Evolutionary conservation across 2,888 invertebrate species (phyloP).

Genomic region (Agonopterix heracliana): DNA sequence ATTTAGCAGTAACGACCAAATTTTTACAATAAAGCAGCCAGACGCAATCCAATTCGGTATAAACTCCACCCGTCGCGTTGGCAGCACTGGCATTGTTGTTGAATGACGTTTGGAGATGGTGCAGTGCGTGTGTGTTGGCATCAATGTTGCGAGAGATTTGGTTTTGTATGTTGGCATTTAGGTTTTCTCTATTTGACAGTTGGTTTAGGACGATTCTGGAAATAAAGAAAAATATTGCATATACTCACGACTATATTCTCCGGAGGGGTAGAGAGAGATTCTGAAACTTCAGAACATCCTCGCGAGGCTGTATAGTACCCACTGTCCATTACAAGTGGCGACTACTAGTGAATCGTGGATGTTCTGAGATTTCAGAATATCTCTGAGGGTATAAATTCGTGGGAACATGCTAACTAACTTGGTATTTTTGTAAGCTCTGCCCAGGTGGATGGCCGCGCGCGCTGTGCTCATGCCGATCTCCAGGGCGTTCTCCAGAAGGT

Average conservation of each 20-base stretch:
- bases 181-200: slow-evolving; percentile 39
- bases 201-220: slow-evolving; percentile 51
- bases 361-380: too few relatives aligned
- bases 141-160: slow-evolving; percentile 55
- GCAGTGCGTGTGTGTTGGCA: slow-evolving; percentile 52
- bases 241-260: too few relatives aligned
- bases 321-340: too few relatives aligned
- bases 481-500: slow-evolving; percentile 61
- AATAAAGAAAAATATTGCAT: slow-evolving; percentile 9
- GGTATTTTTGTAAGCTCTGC: slow-evolving; percentile 72
- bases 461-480: slow-evolving; percentile 74
- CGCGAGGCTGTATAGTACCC: too few relatives aligned
- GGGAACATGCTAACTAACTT: too few relatives aligned
- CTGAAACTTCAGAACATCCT: too few relatives aligned
- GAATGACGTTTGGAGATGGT: slow-evolving; percentile 51
- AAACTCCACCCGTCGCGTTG: slow-evolving; percentile 25
- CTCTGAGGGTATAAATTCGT: too few relatives aligned
- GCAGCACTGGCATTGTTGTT: slow-evolving; percentile 31
- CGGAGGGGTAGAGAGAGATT: too few relatives aligned
- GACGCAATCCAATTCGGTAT: slow-evolving; percentile 73
- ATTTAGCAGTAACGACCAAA: slow-evolving; percentile 67
- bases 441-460: slow-evolving; percentile 73
- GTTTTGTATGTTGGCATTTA: slow-evolving; percentile 34
- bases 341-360: too few relatives aligned
- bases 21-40: slow-evolving; percentile 77